These are phyloP conservation scores for Choreutis nemorana DNA, from an alignment of 2,888 invertebrate genomes.

Conservation along the genomic window DNA sequence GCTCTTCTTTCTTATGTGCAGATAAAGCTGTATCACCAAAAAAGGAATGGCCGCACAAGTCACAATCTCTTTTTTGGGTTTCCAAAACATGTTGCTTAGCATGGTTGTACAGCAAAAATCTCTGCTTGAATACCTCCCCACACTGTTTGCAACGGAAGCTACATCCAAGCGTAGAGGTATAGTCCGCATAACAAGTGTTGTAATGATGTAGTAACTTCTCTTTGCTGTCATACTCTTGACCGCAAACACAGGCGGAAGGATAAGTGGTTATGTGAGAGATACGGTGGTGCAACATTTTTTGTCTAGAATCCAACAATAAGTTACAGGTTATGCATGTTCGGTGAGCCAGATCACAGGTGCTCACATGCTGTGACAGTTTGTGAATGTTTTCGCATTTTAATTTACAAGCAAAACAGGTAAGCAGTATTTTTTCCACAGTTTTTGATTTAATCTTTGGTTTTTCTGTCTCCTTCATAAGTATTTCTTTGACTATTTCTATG, in stretches of 20 bases:
- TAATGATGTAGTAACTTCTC: slow-evolving; percentile 34
- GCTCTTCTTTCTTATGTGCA: slow-evolving; percentile 36
- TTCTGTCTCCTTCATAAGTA: slow-evolving; percentile 34
- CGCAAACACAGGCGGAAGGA: slow-evolving; percentile 33
- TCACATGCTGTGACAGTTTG: slow-evolving; percentile 42
- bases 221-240: slow-evolving; percentile 31
- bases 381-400: slow-evolving; percentile 31
- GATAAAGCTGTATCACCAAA: slow-evolving; percentile 28
- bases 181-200: slow-evolving; percentile 33
- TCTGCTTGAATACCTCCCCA: slow-evolving; percentile 35
- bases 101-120: slow-evolving; percentile 42
- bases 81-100: slow-evolving; percentile 41
- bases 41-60: slow-evolving; percentile 41
- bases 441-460: slow-evolving; percentile 21
- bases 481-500: slow-evolving; percentile 38
- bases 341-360: slow-evolving; percentile 37
- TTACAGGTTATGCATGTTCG: slow-evolving; percentile 45
- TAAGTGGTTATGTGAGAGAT: slow-evolving; percentile 23
- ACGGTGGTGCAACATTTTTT: slow-evolving; percentile 43
- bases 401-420: slow-evolving; percentile 47
- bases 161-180: slow-evolving; percentile 27
- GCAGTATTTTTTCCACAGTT: slow-evolving; percentile 18
- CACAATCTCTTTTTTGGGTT: slow-evolving; percentile 34
- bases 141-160: slow-evolving; percentile 50
- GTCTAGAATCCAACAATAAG: slow-evolving; percentile 40